Conservation (phyloP, 2,113 vertebrate species). For the Microcebus griseorufus region DNA sequence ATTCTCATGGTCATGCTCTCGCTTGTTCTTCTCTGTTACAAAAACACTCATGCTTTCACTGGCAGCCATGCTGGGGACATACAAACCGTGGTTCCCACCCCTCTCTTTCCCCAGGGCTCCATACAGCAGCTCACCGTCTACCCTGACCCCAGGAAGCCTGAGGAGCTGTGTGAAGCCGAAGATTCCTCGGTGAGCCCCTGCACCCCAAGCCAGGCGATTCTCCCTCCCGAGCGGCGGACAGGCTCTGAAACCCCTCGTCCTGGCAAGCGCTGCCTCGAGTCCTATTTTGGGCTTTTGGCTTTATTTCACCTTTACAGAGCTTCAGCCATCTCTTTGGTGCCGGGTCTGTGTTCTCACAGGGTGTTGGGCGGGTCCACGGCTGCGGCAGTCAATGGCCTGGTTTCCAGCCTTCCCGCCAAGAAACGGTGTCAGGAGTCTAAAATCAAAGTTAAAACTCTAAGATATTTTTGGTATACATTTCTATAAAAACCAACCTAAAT, state of each 20-base stretch:
- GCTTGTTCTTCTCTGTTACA: background rate
- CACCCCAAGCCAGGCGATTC: too few species aligned
- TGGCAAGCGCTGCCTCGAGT: background rate
- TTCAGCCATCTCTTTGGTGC: background rate
- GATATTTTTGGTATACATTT: constrained; percentile 62
- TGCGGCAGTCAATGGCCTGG: constrained; percentile 58
- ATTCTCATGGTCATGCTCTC: background rate
- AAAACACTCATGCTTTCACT: accelerated
- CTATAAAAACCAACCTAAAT: constrained; percentile 67
- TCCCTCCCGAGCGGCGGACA: background rate
- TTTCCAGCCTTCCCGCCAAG: constrained; percentile 68
- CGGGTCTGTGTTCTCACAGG: background rate
- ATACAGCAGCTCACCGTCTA: constrained; percentile 94
- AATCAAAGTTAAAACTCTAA: constrained; percentile 60
- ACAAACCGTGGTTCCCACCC: background rate
- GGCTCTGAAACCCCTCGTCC: background rate
- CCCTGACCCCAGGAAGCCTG: constrained; percentile 87
- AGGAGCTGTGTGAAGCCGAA: constrained; percentile 95
- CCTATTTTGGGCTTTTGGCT: constrained; percentile 60
- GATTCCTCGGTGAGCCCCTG: constrained; percentile 90
- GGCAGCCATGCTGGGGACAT: accelerated
- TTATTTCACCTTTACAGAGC: constrained; percentile 5
- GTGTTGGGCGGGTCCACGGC: background rate
- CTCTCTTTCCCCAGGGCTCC: constrained; percentile 88
- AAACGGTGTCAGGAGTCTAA: constrained; percentile 64